Evolutionary conservation across 1,140 invertebrate species (phyloP), one percentile per base, ranked within the genome.

Genomic region (Euura lappo): DNA sequence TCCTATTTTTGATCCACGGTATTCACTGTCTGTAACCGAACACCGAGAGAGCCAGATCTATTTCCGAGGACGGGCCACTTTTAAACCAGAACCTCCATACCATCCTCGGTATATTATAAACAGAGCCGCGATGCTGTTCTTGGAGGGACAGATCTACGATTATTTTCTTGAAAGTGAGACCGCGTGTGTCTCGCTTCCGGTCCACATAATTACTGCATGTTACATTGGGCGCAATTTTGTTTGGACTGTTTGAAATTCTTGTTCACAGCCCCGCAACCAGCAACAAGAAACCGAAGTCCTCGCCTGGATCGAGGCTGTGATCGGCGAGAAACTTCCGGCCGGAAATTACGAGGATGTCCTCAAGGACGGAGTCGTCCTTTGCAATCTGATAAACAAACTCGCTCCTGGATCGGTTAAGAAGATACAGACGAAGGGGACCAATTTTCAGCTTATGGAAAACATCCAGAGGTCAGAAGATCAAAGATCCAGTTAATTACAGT

Each of bases 401-500:
- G 90, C 93, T 2, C 97, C 98, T 2, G 96, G 95, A n/a, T 96
- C 94, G 3, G 94, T 99, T 1, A 98, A 97, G 84, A 99, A 99
- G 87, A 99, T 99, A 74, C 97, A 99, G 87, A 92, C 94, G 65
- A 96, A 94, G 80, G 98, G 98, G 79, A 97, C 97, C 44, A 98
- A 98, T 79, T 99, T 99, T 88, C 97, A 98, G 79, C 90, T 99
- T 76, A 99, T 99, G 97, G 97, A 99, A 88, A 99, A 99, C 85
- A 95, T 99, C 80, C 96, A 98, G 86, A 93, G 95, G 92, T 91
- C 81, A 71, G 13, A 28, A 67, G 28, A 28, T 28, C 28, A 28
- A 28, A 28, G 28, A 28, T 28, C 28, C 28, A 28, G 28, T n/a
- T n/a, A n/a, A n/a, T n/a, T n/a, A n/a, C n/a, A n/a, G n/a, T n/a